Conservation (phyloP, 2,888 invertebrate species). For the Euplagia quadripunctaria region DNA sequence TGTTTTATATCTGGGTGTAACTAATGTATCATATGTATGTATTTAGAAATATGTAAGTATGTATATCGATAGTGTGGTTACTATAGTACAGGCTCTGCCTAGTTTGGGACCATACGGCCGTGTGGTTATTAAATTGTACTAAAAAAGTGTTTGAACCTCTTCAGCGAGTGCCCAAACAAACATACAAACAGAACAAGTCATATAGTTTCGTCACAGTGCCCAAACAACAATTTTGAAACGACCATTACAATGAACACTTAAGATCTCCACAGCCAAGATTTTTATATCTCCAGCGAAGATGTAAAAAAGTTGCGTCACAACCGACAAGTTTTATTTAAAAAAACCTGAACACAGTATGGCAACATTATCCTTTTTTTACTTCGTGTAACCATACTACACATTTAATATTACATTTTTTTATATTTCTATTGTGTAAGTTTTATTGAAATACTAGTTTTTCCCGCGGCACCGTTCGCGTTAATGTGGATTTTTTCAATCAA, state of each 20-base stretch:
- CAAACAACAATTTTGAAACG: constrained; percentile 5
- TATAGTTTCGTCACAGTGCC: background rate
- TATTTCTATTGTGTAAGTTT: background rate
- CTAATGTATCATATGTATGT: too few species aligned
- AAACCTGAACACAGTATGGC: background rate
- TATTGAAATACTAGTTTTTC: background rate
- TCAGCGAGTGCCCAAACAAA: background rate
- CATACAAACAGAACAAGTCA: background rate
- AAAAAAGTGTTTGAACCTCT: too few species aligned
- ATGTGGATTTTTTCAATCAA: background rate
- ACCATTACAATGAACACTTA: background rate
- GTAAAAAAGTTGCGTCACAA: constrained; percentile 2
- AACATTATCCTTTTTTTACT: background rate
- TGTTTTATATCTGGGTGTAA: too few species aligned
- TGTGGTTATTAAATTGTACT: too few species aligned
- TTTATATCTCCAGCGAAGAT: background rate
- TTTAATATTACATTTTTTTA: background rate
- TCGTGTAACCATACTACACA: background rate
- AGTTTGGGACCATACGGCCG: too few species aligned
- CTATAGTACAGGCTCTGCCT: too few species aligned
- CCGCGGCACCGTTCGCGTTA: background rate
- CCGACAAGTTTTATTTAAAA: background rate
- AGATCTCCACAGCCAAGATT: constrained; percentile 3
- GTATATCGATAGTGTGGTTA: too few species aligned
- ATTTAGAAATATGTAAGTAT: too few species aligned